Evolutionary conservation across 2,113 vertebrate species (phyloP).

Genomic region (Verasper variegatus): DNA sequence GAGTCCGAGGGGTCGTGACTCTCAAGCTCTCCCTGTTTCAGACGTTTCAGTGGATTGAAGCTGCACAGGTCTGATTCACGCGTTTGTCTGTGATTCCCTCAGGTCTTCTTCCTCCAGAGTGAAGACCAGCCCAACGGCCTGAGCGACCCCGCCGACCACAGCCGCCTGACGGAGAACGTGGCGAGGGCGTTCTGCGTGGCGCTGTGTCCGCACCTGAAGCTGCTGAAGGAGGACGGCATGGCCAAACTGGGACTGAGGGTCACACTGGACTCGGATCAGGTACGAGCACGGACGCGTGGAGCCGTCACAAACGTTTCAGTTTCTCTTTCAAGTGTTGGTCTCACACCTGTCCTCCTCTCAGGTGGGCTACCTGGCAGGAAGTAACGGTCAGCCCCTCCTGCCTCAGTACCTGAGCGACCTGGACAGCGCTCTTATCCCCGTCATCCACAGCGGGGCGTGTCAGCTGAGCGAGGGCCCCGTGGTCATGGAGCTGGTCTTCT

Average conservation of each 20-base stretch:
- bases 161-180: slow-evolving; percentile 93
- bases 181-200: slow-evolving; percentile 95
- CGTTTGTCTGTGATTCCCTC: not conserved
- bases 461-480: slow-evolving; percentile 95
- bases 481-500: slow-evolving; percentile 98
- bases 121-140: slow-evolving; percentile 91
- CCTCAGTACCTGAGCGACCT: slow-evolving; percentile 96
- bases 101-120: slow-evolving; percentile 97
- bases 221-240: slow-evolving; percentile 97
- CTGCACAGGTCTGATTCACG: not conserved
- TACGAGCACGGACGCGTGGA: slow-evolving; percentile 56
- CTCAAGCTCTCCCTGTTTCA: too few species aligned
- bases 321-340: too few species aligned
- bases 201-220: slow-evolving; percentile 94
- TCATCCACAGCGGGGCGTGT: slow-evolving; percentile 96
- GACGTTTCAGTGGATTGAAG: too few species aligned
- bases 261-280: slow-evolving; percentile 95
- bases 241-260: slow-evolving; percentile 94
- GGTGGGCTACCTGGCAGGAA: slow-evolving; percentile 98
- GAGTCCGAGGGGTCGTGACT: not conserved
- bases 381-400: slow-evolving; percentile 94
- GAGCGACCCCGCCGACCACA: slow-evolving; percentile 96
- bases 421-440: slow-evolving; percentile 96
- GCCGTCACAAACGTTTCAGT: not conserved
- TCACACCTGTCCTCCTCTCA: slow-evolving; percentile 59